These are phyloP conservation scores for Melanotaenia boesemani DNA, from an alignment of 2,797 vertebrate genomes.

Conservation along the genomic window DNA sequence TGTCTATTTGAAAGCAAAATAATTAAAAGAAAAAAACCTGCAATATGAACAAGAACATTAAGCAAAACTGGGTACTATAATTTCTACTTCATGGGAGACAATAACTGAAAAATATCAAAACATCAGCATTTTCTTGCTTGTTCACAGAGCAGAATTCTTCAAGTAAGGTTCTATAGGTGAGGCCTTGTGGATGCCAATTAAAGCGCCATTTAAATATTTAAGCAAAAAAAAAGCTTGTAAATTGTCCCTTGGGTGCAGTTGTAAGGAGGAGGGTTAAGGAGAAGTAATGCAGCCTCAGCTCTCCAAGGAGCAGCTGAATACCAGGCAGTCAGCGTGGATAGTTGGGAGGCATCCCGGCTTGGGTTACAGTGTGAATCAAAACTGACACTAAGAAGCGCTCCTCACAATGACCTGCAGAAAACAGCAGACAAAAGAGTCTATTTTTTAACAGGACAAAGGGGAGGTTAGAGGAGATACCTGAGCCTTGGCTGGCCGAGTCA, in stretches of 20 bases:
- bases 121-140: constrained; percentile 39
- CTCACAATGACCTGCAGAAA: constrained; percentile 89
- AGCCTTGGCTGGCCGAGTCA: constrained; percentile 80
- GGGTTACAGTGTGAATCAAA: constrained; percentile 92
- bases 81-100: constrained; percentile 19
- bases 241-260: constrained; percentile 83
- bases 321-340: constrained; percentile 77
- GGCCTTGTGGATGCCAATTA: constrained; percentile 77
- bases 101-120: constrained; percentile 8
- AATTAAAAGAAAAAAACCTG: constrained; percentile 24
- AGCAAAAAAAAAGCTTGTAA: constrained; percentile 81
- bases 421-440: constrained; percentile 86
- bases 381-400: constrained; percentile 92
- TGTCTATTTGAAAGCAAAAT: neutral
- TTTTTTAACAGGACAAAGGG: constrained; percentile 88
- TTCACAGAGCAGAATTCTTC: constrained; percentile 42
- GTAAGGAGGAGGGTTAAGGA: constrained; percentile 31
- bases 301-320: constrained; percentile 82
- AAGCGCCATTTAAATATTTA: constrained; percentile 86
- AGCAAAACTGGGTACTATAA: constrained; percentile 8
- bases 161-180: constrained; percentile 56
- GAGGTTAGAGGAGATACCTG: constrained; percentile 86
- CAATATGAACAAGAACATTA: neutral
- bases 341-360: constrained; percentile 83
- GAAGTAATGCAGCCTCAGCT: constrained; percentile 80